A percentile compares a stretch with the other conserved stretches of the same genome.
These are phyloP conservation scores for Nicator chloris DNA, from an alignment of 2,113 vertebrate genomes.

Conservation along the genomic window DNA sequence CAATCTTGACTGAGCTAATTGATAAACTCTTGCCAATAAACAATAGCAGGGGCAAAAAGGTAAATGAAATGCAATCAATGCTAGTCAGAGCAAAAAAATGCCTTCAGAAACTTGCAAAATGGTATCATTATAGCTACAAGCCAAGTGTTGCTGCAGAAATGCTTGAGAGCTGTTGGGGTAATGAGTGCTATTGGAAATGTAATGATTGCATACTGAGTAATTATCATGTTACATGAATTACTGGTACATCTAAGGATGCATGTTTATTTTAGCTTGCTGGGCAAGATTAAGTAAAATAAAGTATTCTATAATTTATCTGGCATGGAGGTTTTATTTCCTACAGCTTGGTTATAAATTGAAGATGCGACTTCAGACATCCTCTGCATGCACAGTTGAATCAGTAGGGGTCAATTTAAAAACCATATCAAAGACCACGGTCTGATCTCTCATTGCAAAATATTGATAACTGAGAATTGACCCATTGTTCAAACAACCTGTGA, in stretches of 20 bases:
- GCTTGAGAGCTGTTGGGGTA: not conserved
- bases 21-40: constrained; percentile 44
- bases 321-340: not conserved
- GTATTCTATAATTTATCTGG: not conserved
- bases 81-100: not conserved
- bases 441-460: not conserved
- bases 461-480: not conserved
- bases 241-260: not conserved
- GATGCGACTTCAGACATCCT: not conserved
- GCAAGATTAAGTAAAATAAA: constrained; percentile 24
- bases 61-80: constrained; percentile 32
- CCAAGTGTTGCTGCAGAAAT: not conserved
- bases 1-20: constrained; percentile 50
- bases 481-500: not conserved
- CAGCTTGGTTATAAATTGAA: not conserved
- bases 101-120: not conserved
- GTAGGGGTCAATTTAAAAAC: constrained; percentile 1
- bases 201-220: constrained; percentile 50
- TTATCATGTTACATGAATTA: constrained; percentile 43
- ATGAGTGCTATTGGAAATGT: not conserved
- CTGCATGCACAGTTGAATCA: not conserved
- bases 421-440: not conserved
- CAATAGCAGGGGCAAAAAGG: constrained; percentile 9
- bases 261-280: constrained; percentile 56
- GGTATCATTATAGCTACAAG: not conserved